Evolutionary conservation across 2,113 vertebrate genomes (phyloP), one percentile per base, ranked within the genome.

Genomic region (Salminus brasiliensis): DNA sequence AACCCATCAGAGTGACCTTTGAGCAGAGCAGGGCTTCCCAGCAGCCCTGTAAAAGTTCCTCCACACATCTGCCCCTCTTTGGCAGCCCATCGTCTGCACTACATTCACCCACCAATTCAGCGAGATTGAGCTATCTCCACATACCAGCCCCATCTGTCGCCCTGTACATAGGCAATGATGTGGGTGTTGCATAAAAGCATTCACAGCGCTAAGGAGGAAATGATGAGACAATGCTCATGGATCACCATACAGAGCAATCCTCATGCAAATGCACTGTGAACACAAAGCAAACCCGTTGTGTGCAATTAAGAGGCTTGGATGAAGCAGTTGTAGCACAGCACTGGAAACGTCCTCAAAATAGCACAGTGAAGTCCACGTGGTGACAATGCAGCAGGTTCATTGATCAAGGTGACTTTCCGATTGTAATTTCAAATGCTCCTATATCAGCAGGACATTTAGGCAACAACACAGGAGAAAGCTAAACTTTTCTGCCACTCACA

Each of bases 81-180:
- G 66, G 34, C 79, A 68, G 47, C 47, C 47, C 27, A 18, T n/a
- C 69, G 68, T 65, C 63, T 67, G 76, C 34, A 53, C 45, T 65
- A 52, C 41, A 73, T 78, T 81, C 73, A 68, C 76, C 59, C 15
- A 67, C 45, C 47, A 78, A 78, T 81, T 85, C 72, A 67, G 59
- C 43, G 57, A 81, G 60, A 83, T 41, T 52, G 78, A 78, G 82
- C 67, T 45, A 78, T 78, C 76, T 85, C 57, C 71, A 79, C 81
- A 81, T 71, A 84, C 71, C 23, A 69, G 74, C 45, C 78, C 83
- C 83, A 87, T 87, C 85, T 87, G 85, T 75, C 67, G 74, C 39
- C 49, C 47, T 72, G 77, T 34, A 71, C 76, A 80, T 74, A 74
- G 32, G 67, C 71, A 57, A 69, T 74, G 76, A 70, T 74, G 29